Base-by-base conservation (phyloP, 2,888 invertebrate genomes). In the Lithophane leautieri region DNA sequence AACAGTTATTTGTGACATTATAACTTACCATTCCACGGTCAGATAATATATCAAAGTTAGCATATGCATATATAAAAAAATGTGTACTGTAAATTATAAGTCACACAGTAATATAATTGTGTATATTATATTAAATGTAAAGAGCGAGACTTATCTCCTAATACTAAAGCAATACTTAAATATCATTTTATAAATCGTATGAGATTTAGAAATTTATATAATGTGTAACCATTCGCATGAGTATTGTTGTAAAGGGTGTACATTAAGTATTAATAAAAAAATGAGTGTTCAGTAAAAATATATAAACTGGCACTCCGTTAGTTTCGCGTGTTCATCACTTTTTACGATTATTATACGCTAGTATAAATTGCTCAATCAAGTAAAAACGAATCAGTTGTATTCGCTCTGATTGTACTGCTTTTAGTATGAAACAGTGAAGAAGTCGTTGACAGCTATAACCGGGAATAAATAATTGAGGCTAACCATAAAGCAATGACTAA, bases 81-180 rank as follows among this genome's bases (percentile, higher is more conserved):
- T 67, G 72, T 73, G 60, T 75, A 58, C 63, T 63, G 16, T 79
- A 68, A 76, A 75, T 67, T n/a, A 72, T 76, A 76, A 79, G 76
- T 61, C 61, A 68, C 61, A 74, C 67, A 19, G 81, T 81, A 83
- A 84, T 77, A 62, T 81, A 73, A 74, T 81, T 81, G 79, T 85
- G 81, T 83, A 83, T 81, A 81, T 74, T 88, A 86, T 83, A 76
- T 70, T 86, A 87, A 82, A 82, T 86, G 62, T 88, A 86, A 81
- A 84, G 76, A 87, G 87, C 77, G 79, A 88, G 90, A 89, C 91
- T 90, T 90, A 92, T 92, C 93, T 94, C 93, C 92, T 92, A 91
- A 93, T 89, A 89, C 81, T 88, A 89, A 95, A 95, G 95, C 95
- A 95, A 95, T 95, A 95, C 87, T 93, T 91, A 90, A 92, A 93